A percentile compares a stretch with the other conserved stretches of the same genome.
Evolutionary conservation across 2,888 invertebrate genomes (phyloP).

Genomic region (Troides aeacus): DNA sequence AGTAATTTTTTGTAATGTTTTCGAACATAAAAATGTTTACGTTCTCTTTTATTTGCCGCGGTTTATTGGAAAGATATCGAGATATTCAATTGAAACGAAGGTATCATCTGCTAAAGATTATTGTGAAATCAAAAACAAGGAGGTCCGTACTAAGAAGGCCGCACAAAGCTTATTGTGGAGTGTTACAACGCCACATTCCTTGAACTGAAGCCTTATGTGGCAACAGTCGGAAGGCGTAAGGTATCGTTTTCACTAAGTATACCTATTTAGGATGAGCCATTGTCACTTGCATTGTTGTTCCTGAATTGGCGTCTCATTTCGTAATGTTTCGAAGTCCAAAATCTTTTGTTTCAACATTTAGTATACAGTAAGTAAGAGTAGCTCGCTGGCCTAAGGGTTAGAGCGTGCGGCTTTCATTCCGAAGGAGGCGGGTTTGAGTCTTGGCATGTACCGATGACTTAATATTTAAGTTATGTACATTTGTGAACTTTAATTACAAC

Average conservation of each 20-base stretch:
- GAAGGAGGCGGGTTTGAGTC: too few relatives aligned
- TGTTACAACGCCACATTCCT: slow-evolving; percentile 41
- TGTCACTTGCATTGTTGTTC: slow-evolving; percentile 58
- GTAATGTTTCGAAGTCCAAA: slow-evolving; percentile 31
- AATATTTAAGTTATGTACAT: too few relatives aligned
- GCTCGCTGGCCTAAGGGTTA: too few relatives aligned
- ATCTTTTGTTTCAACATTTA: neutral
- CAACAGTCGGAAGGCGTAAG: slow-evolving; percentile 45
- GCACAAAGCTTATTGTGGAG: slow-evolving; percentile 35
- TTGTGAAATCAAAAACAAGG: slow-evolving; percentile 20
- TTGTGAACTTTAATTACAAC: too few relatives aligned
- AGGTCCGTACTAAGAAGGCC: slow-evolving; percentile 26
- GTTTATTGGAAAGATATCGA: neutral
- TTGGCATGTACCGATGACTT: too few relatives aligned
- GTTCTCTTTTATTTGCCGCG: neutral
- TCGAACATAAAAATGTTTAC: neutral
- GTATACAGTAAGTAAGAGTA: neutral
- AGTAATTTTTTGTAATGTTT: neutral
- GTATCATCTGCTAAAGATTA: slow-evolving; percentile 21
- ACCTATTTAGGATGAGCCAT: slow-evolving; percentile 56
- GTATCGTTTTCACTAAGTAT: slow-evolving; percentile 55
- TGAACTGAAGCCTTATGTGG: slow-evolving; percentile 46
- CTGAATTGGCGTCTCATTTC: slow-evolving; percentile 51
- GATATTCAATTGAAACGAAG: slow-evolving; percentile 24
- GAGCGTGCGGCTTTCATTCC: too few relatives aligned